Conservation (phyloP, 1,140 invertebrate genomes). For the Aphelinus certus region DNA sequence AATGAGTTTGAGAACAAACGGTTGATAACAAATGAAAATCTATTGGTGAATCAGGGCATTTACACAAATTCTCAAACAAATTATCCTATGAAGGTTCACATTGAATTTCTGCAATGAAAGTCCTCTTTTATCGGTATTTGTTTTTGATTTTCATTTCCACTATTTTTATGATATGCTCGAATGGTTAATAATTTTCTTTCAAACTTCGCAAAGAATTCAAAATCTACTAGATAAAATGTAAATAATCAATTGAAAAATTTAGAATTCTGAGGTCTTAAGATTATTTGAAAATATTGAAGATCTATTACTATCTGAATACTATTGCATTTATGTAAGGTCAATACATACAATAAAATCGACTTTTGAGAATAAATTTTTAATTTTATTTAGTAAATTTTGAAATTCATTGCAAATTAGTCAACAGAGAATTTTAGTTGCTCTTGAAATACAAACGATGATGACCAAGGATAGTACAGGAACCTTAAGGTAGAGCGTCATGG, state of each 20-base stretch:
- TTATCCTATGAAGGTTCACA: neutral
- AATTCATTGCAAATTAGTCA: conserved; percentile 17
- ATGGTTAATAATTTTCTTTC: neutral
- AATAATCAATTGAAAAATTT: neutral
- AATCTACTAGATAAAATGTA: conserved; percentile 14
- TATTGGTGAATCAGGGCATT: conserved; percentile 21
- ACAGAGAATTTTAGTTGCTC: conserved; percentile 2
- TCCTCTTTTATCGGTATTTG: conserved; percentile 1
- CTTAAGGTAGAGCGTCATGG: conserved; percentile 12
- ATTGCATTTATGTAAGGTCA: no score
- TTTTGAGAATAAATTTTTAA: no score
- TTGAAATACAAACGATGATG: conserved; percentile 4
- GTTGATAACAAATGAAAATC: conserved; percentile 20
- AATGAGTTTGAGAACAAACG: neutral
- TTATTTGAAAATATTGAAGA: neutral
- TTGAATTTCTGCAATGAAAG: neutral
- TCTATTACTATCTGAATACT: neutral
- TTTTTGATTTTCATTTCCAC: neutral
- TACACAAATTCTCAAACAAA: conserved; percentile 5
- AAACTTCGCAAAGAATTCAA: neutral
- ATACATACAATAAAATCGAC: no score
- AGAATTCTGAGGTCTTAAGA: neutral
- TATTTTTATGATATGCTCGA: neutral
- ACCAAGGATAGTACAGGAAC: conserved; percentile 15
- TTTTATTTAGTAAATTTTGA: no score